phyloP scores from a whole-genome alignment of 1,140 invertebrate species.

The Tribolium castaneum region DNA sequence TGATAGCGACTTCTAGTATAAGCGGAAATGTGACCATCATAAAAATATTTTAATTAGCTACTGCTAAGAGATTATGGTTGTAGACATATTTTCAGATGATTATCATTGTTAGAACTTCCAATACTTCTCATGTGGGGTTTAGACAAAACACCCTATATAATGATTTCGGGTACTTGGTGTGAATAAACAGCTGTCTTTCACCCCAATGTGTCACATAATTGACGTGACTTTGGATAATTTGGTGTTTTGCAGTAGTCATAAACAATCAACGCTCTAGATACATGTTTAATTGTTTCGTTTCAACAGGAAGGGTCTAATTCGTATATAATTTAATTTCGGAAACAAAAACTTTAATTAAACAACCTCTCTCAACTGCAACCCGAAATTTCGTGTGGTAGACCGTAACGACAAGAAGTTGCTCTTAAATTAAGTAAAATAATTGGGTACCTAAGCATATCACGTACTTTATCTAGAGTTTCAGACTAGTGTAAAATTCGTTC shows the following conservation, averaged over 20 bases:
- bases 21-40: too few species aligned
- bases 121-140: too few species aligned
- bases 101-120: too few species aligned
- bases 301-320: slow-evolving; percentile 19
- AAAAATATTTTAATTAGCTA: too few species aligned
- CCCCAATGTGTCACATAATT: not conserved
- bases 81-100: too few species aligned
- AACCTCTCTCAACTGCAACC: not conserved
- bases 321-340: slow-evolving; percentile 17
- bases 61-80: too few species aligned
- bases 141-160: too few species aligned
- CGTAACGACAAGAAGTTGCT: slow-evolving; percentile 19
- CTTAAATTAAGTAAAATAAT: slow-evolving; percentile 34
- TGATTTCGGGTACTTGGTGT: not conserved
- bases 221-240: not conserved
- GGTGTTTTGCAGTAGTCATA: not conserved
- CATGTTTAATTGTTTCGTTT: slow-evolving; percentile 16
- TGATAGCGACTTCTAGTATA: too few species aligned
- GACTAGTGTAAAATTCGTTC: not conserved
- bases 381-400: slow-evolving; percentile 1
- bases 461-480: not conserved
- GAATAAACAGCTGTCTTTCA: slow-evolving; percentile 1
- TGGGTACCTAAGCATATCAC: slow-evolving; percentile 6
- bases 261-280: not conserved
- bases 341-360: slow-evolving; percentile 35